Evolutionary conservation across 1,140 invertebrate species (phyloP), one percentile per base, ranked within the genome.

Genomic region (Sminthurinus signatus): DNA sequence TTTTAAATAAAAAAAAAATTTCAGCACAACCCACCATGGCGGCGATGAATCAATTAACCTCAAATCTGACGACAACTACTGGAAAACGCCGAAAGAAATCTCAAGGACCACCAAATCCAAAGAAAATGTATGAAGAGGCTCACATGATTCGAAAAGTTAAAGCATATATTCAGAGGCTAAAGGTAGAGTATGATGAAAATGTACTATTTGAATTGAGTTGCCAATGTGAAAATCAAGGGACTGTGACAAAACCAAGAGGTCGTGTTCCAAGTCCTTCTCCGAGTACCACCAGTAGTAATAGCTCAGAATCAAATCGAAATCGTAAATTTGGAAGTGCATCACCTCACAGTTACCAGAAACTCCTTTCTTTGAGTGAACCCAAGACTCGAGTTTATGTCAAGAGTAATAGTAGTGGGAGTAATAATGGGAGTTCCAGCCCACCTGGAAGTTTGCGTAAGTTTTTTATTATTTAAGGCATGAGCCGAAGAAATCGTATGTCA

Each of bases 61-160:
- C 51, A 67, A 72, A 48, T 63, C 60, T 48, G 17, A 21, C 48
- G 23, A 66, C 63, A 2, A 68, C 69, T 19, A 65, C 60, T 19
- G 68, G 68, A 0, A 70, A 68, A 25, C 23, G 64, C 14, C 21
- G 42, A 28, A 64, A 57, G 55, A 61, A 64, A 57, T 36, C 62
- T 63, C 59, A 67, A n/a, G 88, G 90, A 8, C 85, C 90, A 0
- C 92, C 91, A 0, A 96, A 97, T 78, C 88, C 91, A 42, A 96
- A 96, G 79, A 96, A 96, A 77, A 97, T 98, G 93, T 97, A 95
- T 78, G 94, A 98, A 78, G 94, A 98, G 76, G 82, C 83, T 72
- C 68, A 75, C 61, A 59, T 69, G 48, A 66, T 73, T 57, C 51
- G 69, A 15, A 72, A 72, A 55, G 63, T 65, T 21, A 69, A 67